Evolutionary conservation across 2,797 vertebrate species (phyloP).

Genomic region (Pipistrellus pipistrellus): DNA sequence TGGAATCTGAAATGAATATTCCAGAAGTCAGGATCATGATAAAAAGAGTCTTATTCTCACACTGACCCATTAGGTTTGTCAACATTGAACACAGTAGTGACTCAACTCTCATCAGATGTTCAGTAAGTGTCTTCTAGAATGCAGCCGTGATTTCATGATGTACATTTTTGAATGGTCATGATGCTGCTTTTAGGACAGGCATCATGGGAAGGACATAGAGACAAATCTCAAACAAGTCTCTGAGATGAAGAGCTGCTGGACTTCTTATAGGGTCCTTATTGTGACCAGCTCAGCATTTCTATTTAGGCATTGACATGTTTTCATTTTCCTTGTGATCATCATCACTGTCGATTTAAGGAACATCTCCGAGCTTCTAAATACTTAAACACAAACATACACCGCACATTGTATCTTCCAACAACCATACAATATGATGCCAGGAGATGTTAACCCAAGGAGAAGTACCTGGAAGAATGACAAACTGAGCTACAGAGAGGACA

Average conservation of each 20-base stretch:
- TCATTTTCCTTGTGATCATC: neutral
- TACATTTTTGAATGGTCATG: neutral
- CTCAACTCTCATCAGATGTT: neutral
- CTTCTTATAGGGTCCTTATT: neutral
- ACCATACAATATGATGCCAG: neutral
- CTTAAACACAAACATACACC: neutral
- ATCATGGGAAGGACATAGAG: neutral
- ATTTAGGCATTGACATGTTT: neutral
- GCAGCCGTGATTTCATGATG: neutral
- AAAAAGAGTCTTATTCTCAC: neutral
- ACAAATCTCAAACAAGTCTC: neutral
- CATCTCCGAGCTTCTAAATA: neutral
- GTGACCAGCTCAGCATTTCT: neutral
- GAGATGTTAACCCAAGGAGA: neutral
- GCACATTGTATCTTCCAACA: neutral
- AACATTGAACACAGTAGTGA: neutral
- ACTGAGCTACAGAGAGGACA: neutral
- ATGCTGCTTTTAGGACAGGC: neutral
- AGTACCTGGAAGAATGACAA: neutral
- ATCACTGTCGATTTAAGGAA: neutral
- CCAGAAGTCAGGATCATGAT: neutral
- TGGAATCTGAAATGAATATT: neutral
- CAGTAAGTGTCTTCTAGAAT: neutral
- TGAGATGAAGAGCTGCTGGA: neutral
- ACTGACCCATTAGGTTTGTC: neutral